Evolutionary conservation across 2,888 invertebrate genomes (phyloP), one percentile per base, ranked within the genome.

Genomic region (Lepidochitona cinerea): DNA sequence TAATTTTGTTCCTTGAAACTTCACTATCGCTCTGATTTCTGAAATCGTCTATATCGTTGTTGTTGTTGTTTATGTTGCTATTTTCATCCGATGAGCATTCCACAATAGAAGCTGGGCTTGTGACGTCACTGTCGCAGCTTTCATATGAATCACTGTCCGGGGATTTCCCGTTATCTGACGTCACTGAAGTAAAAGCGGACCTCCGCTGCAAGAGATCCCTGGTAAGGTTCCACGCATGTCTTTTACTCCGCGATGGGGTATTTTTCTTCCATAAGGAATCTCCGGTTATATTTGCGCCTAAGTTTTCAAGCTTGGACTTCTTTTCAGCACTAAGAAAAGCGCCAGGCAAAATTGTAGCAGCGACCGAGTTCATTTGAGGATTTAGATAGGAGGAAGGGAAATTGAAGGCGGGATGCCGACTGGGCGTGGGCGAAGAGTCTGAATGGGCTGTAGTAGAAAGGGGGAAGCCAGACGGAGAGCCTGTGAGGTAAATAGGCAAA

Each of bases 391-490:
- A 37, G 7, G 67, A 53, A 18, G 23, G 52, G 32, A 52, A 52
- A 29, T 52, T 35, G 64, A 70, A 33, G 26, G 32, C n/a, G 65
- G 68, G 68, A 36, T 69, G 49, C 35, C 59, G 26, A 70, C 23
- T 36, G 37, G n/a, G 36, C 32, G 18, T 12, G 33, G 35, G 18
- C 29, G 52, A 26, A 37, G 32, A 37, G 32, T 64, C 70, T 12
- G 72, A 53, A 23, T n/a, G 54, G 41, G 67, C 26, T 41, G 41
- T 12, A 23, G 72, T 37, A 59, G 67, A 70, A 9, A 70, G 35
- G 18, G 70, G 72, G 6, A 74, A n/a, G 5, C 71, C 26, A 9
- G 73, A 69, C 37, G 68, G 68, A 23, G 76, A 64, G 49, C 65
- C 41, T 4, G 73, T 41, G 69, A 53, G 74, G 7, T 65, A 49